Base-by-base conservation (phyloP, 2,888 invertebrate genomes). In the Alviniconcha strummeri region DNA sequence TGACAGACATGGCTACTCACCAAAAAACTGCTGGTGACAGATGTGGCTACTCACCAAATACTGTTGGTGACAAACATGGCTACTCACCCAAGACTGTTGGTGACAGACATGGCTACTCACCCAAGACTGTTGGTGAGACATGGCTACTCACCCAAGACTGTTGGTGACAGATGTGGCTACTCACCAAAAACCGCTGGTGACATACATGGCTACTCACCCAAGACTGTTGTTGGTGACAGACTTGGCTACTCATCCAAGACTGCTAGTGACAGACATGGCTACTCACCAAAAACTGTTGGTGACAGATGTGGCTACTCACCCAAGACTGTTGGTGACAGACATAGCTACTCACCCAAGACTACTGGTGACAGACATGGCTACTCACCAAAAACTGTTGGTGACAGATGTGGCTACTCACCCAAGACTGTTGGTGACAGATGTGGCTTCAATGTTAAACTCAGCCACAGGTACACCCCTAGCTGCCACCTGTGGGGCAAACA, bases 401-500 rank as follows among this genome's bases (percentile, higher is more conserved):
- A 94, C 95, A 54, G 95, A 36, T 36, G 36, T 95, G 52, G 92
- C 89, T 90, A 36, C 36, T 36, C 36, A 36, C 36, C 94, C 94
- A 89, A 95, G 95, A 69, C 92, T 87, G 83, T 91, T 89, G 5
- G 95, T 95, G 17, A 94, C 95, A 54, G 95, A 94, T 17, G 95
- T 95, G 52, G 92, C 89, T 90, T 96, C 96, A 80, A 95, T 92
- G 89, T 96, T 96, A 91, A 96, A 96, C 94, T 97, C 96, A 7
- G 96, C 96, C 6, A 97, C 96, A 36, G 96, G 95, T 86, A 96
- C 95, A 2, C 97, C 97, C 84, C 96, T 94, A 0, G 94, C 94
- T 0, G 96, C 96, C 0, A 97, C 96, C 89, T 88, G 84, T 15
- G 97, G 97, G 0, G 97, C 97, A 94, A 97, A 97, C 96, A 96